Conservation (phyloP, 53 echinoderm and acorn worm species). For the Echinarachnius parma region DNA sequence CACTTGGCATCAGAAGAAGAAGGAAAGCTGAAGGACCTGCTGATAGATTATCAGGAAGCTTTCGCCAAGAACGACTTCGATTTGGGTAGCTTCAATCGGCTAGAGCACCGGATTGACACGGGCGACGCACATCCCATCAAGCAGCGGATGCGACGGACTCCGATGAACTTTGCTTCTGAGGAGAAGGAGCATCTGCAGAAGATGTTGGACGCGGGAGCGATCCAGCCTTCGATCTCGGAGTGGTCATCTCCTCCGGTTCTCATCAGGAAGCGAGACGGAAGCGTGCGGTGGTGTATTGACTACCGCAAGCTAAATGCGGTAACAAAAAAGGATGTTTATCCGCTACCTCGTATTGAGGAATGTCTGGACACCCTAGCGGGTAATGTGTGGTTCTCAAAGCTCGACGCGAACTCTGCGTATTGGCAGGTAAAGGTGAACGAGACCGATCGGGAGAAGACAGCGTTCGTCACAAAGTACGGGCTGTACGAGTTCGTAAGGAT, state of each 20-base stretch:
- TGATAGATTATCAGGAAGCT: constrained; percentile 14
- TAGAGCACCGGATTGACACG: constrained; percentile 43
- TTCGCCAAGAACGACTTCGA: constrained; percentile 32
- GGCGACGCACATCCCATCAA: constrained; percentile 37
- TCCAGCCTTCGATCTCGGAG: constrained; percentile 38
- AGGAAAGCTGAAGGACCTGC: background rate
- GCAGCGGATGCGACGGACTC: constrained; percentile 48
- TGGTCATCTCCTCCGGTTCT: constrained; percentile 34
- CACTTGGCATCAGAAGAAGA: background rate
- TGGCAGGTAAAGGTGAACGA: constrained; percentile 26
- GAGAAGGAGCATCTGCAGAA: constrained; percentile 18
- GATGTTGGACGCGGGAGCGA: constrained; percentile 25
- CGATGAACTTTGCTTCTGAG: constrained; percentile 40
- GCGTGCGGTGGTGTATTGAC: constrained; percentile 34
- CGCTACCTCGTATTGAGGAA: constrained; percentile 30
- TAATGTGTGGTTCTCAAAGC: constrained; percentile 39
- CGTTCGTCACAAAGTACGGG: constrained; percentile 42
- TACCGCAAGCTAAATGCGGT: constrained; percentile 14
- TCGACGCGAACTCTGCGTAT: constrained; percentile 49
- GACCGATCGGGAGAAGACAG: constrained; percentile 38
- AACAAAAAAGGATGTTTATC: constrained; percentile 21
- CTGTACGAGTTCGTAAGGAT: constrained; percentile 36
- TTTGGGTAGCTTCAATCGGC: constrained; percentile 3
- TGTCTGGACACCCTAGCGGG: constrained; percentile 47
- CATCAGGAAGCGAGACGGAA: constrained; percentile 17